These are phyloP conservation scores for Caenorhabditis sulstoni DNA, from an alignment of 2,888 invertebrate genomes.

Conservation along the genomic window DNA sequence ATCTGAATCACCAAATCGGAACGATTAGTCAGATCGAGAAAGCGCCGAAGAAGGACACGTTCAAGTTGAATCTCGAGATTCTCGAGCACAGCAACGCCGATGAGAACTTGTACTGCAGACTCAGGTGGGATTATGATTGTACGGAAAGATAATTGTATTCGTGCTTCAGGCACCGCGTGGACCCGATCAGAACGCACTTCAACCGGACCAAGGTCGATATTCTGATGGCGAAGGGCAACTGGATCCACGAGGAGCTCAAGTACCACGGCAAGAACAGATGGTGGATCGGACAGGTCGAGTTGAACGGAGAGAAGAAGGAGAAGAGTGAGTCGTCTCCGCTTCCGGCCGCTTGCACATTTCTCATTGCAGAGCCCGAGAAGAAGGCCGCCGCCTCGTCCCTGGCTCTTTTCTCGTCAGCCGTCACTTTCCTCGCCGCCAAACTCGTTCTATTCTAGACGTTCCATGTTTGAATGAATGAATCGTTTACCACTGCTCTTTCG, in stretches of 20 bases:
- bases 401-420: conserved; percentile 37
- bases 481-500: too few species aligned
- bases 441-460: conserved; percentile 8
- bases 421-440: conserved; percentile 33
- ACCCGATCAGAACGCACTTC: conserved; percentile 42
- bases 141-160: neutral
- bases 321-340: conserved; percentile 20
- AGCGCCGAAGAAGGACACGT: conserved; percentile 16
- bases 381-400: conserved; percentile 17
- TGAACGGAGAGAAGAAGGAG: conserved; percentile 22
- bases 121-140: conserved; percentile 18
- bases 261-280: conserved; percentile 42
- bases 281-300: conserved; percentile 24
- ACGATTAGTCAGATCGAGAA: conserved; percentile 13
- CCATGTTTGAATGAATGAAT: conserved; percentile 14
- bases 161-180: conserved; percentile 19
- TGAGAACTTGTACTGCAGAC: conserved; percentile 39
- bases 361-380: conserved; percentile 19
- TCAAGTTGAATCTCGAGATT: conserved; percentile 25
- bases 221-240: conserved; percentile 46
- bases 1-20: conserved; percentile 37
- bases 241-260: conserved; percentile 24
- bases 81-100: conserved; percentile 35
- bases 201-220: conserved; percentile 37
- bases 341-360: neutral